phyloP scores from a whole-genome alignment of 2,888 invertebrate genomes.

The Griposia aprilina region DNA sequence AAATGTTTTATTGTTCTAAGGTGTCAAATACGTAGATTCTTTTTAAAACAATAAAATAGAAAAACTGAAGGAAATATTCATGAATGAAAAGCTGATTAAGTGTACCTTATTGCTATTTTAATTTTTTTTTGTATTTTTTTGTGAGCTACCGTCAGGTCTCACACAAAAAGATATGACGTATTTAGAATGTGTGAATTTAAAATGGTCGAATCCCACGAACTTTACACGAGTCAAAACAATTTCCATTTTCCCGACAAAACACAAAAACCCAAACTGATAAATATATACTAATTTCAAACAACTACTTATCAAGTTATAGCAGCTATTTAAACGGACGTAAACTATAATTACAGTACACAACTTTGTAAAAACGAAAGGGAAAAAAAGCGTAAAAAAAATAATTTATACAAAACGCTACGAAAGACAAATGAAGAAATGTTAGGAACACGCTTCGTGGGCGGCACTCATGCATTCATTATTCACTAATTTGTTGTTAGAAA shows the following conservation, averaged over 20 bases:
- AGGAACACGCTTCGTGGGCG: slow-evolving; percentile 83
- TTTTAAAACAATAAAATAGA: neutral
- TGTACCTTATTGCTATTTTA: neutral
- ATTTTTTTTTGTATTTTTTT: neutral
- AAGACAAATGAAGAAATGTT: slow-evolving; percentile 88
- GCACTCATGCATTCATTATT: slow-evolving; percentile 88
- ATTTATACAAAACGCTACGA: slow-evolving; percentile 73
- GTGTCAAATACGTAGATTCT: neutral
- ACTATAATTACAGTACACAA: slow-evolving; percentile 83
- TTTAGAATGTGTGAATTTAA: neutral
- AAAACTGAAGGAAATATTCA: neutral
- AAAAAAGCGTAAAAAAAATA: slow-evolving; percentile 71
- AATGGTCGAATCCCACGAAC: neutral
- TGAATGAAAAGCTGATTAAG: neutral
- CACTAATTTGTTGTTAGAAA: slow-evolving; percentile 89
- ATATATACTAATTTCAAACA: slow-evolving; percentile 63
- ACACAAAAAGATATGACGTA: neutral
- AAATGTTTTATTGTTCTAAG: neutral
- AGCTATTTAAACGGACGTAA: slow-evolving; percentile 69
- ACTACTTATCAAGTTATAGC: slow-evolving; percentile 67
- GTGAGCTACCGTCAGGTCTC: neutral
- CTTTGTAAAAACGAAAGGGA: slow-evolving; percentile 75
- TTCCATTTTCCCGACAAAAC: slow-evolving; percentile 27
- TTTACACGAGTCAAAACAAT: neutral
- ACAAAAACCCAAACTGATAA: slow-evolving; percentile 49